Base-by-base conservation (phyloP, 2,797 vertebrate species). In the Peromyscus eremicus region DNA sequence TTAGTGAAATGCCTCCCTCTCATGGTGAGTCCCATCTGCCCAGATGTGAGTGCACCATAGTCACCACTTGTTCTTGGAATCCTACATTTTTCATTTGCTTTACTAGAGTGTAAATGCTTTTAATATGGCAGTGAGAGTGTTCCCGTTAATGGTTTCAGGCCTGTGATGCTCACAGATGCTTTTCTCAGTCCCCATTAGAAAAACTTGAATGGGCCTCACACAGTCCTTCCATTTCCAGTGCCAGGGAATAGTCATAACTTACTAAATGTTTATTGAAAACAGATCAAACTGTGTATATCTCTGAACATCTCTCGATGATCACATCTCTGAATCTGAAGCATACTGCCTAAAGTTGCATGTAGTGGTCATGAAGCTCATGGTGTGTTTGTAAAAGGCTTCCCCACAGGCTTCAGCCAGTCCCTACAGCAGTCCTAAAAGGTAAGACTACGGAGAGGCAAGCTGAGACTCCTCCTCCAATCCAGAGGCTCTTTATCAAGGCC, bases 331-430 rank as follows among this genome's bases (percentile, higher is more conserved):
- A 32, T 96, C 88, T 82, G 81, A 92, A 92, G 57, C 55, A 37
- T 82, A 23, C 52, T 92, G n/a, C 85, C 75, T 80, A 73, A 93
- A 79, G 43, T 70, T 76, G 43, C 4, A 87, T 3, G 17, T 55
- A 68, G 29, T 91, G 75, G 4, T 84, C 70, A 68, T 89, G 93
- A 88, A 62, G 27, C 83, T 75, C 57, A 46, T 62, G 37, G 91
- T 84, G 64, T 79, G 57, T 92, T 91, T 94, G 76, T 93, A 77
- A 64, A 91, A n/a, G 79, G 29, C 32, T 94, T 94, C 79, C 77
- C 10, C 37, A 37, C 0, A 29, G 40, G 34, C 13, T 25, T 79
- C 68, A 12, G 46, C 49, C 92, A 87, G 57, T 91, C 19, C 55
- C 49, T 94, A 12, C 6, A 87, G 6, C 32, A 43, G 29, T 17